phyloP scores from a whole-genome alignment of 2,888 invertebrate genomes.

The Tachystola acroxantha region DNA sequence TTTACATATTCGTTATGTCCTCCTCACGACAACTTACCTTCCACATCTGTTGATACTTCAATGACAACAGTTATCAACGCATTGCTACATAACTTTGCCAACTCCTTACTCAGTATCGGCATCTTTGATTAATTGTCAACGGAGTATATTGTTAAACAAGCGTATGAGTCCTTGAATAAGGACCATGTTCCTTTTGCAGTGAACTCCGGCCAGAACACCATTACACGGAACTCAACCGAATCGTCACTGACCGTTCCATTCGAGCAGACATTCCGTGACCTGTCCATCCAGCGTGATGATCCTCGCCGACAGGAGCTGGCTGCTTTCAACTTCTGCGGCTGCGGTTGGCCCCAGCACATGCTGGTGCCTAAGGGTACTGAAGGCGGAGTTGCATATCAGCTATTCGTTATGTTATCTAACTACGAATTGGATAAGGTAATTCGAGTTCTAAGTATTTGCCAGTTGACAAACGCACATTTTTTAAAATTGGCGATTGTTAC shows the following conservation, averaged over 20 bases:
- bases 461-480: too few species aligned
- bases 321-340: conserved; percentile 79
- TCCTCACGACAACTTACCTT: too few species aligned
- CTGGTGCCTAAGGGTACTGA: conserved; percentile 73
- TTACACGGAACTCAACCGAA: conserved; percentile 76
- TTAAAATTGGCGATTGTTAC: too few species aligned
- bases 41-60: too few species aligned
- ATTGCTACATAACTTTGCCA: too few species aligned
- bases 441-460: too few species aligned
- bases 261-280: conserved; percentile 77
- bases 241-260: conserved; percentile 79
- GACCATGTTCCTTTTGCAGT: conserved; percentile 61
- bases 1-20: too few species aligned
- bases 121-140: too few species aligned
- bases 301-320: conserved; percentile 34
- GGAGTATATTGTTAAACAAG: too few species aligned
- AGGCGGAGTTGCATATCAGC: conserved; percentile 49
- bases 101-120: too few species aligned
- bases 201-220: conserved; percentile 72
- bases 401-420: conserved; percentile 72
- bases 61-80: too few species aligned
- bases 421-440: conserved; percentile 62
- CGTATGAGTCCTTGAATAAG: too few species aligned
- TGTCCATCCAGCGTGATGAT: conserved; percentile 44
- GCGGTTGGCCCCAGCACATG: conserved; percentile 80